Base-by-base conservation (phyloP, 2,888 invertebrate genomes). In the Leptinotarsa juncta region DNA sequence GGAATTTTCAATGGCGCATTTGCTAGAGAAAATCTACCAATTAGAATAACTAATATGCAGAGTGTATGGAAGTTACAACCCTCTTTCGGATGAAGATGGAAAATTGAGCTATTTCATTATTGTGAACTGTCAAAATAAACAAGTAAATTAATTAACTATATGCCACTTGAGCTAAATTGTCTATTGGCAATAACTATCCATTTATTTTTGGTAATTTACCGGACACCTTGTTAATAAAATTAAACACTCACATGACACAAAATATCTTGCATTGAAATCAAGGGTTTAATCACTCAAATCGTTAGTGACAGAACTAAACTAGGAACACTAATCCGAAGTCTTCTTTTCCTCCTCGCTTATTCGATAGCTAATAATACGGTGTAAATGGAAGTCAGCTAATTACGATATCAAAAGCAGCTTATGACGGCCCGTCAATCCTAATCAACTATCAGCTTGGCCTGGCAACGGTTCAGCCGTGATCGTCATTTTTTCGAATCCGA, bases 381-480 rank as follows among this genome's bases (percentile, higher is more conserved):
- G 72, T 76, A 80, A 81, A 77, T 78, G 72, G 82, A 82, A 82
- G 82, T 81, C 79, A 69, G 77, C 78, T 83, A 82, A 83, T 83
- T 83, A 83, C 79, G 81, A 83, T 82, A 82, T 83, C 82, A 82
- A 82, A 82, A 77, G 78, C 80, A 74, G 78, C 81, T 82, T 83
- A 81, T 82, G 83, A 83, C 82, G 78, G 79, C 76, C 79, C 80
- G 81, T 83, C 83, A 83, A 76, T 81, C 77, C 81, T 80, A 83
- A 83, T 83, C 81, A 82, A 76, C 70, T 78, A 72, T 78, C 77
- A 70, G 62, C 76, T 74, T 73, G 71, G 76, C 77, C 73, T 74
- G 71, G 77, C 78, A 77, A 79, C 78, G 79, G 80, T 79, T 77
- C 76, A 80, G 75, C 80, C 81, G 82, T 81, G 81, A 82, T 82